Evolutionary conservation across 35 echinoderm and acorn worm species (phyloP).

Genomic region (Amphiura filiformis): DNA sequence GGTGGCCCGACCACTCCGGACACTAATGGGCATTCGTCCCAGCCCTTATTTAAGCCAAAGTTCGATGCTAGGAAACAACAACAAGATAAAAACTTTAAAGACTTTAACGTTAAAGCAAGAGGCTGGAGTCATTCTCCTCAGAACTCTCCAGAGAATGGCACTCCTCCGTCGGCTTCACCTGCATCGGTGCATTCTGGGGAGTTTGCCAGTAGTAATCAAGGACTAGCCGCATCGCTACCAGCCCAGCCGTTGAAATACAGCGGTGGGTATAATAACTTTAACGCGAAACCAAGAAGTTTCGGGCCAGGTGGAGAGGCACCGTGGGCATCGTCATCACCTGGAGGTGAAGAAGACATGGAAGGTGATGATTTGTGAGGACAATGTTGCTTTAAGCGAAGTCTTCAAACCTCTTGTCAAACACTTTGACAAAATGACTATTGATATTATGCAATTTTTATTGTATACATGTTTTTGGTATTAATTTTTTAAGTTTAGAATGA

Average conservation of each 20-base stretch:
- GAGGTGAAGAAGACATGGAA: too few species aligned
- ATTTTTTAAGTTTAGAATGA: too few species aligned
- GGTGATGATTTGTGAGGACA: too few species aligned
- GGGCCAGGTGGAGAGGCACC: background rate
- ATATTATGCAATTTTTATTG: too few species aligned
- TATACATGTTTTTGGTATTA: too few species aligned
- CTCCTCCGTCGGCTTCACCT: conserved; percentile 23
- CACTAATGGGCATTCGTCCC: background rate
- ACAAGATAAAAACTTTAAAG: conserved; percentile 24
- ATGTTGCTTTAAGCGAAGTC: too few species aligned
- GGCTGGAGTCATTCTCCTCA: conserved; percentile 28
- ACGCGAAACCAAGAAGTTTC: conserved; percentile 36
- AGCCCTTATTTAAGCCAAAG: conserved; percentile 9
- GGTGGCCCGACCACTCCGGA: background rate
- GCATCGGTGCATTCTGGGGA: conserved; percentile 48
- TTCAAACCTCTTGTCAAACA: too few species aligned
- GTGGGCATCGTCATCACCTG: too few species aligned
- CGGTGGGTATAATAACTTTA: conserved; percentile 42
- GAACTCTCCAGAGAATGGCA: conserved; percentile 16
- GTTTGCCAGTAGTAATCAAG: background rate
- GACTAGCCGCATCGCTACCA: background rate
- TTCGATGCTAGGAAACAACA: conserved; percentile 15
- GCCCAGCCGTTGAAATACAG: conserved; percentile 26
- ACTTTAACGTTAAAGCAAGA: conserved; percentile 53
- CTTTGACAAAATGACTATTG: too few species aligned